These are phyloP conservation scores for Melanotaenia parkinsoni DNA, from an alignment of 2,797 vertebrate species.

Conservation along the genomic window DNA sequence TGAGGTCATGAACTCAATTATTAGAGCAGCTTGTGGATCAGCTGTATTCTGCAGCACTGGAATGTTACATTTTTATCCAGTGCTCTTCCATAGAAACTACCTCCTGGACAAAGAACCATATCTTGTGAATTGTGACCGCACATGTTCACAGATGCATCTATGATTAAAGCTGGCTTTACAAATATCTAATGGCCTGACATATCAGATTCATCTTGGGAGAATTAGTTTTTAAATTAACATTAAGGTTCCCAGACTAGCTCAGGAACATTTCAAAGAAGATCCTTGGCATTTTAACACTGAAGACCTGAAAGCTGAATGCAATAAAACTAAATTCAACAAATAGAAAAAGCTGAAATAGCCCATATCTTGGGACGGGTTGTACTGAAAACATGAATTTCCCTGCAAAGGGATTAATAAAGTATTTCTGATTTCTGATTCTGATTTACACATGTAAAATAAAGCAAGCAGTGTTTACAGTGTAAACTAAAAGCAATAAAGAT, in stretches of 20 bases:
- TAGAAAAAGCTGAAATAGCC: neutral
- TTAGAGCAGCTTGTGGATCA: slow-evolving; percentile 29
- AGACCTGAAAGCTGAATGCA: slow-evolving; percentile 52
- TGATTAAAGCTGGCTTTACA: neutral
- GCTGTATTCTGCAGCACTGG: slow-evolving; percentile 38
- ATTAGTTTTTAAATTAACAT: slow-evolving; percentile 39
- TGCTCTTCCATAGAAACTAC: slow-evolving; percentile 33
- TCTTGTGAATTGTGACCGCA: slow-evolving; percentile 26
- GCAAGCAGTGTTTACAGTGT: neutral
- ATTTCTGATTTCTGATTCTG: too few relatives aligned
- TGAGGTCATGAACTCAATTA: slow-evolving; percentile 48
- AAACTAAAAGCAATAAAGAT: neutral
- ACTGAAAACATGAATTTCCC: too few relatives aligned
- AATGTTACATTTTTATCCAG: slow-evolving; percentile 42
- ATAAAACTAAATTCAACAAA: slow-evolving; percentile 12
- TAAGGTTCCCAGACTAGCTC: slow-evolving; percentile 69
- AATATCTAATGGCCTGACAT: slow-evolving; percentile 18
- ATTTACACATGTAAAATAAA: neutral
- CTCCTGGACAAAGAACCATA: slow-evolving; percentile 27
- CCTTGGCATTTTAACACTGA: slow-evolving; percentile 67
- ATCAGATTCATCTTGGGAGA: slow-evolving; percentile 10
- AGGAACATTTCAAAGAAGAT: slow-evolving; percentile 67
- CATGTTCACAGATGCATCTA: slow-evolving; percentile 12
- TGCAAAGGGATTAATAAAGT: too few relatives aligned
- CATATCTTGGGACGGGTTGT: too few relatives aligned